Percentiles rank a stretch among this genome's conserved stretches.
Conservation (phyloP, 2,113 vertebrate genomes). For the Brachyhypopomus occidentalis region DNA sequence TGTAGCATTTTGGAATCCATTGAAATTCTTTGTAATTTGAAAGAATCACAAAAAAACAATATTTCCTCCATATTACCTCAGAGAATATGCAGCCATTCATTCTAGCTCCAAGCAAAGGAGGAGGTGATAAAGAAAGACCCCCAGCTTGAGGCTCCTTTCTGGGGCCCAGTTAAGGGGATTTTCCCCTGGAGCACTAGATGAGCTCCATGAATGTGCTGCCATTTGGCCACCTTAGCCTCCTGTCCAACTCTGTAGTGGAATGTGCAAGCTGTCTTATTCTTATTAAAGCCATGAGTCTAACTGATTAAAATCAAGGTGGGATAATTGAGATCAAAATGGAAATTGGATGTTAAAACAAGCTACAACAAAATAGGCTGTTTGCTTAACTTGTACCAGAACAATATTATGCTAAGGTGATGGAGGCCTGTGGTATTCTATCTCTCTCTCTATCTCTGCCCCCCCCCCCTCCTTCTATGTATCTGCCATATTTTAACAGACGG, state of each 20-base stretch:
- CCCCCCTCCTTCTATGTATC: neutral
- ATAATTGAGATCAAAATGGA: slow-evolving; percentile 28
- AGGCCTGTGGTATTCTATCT: neutral
- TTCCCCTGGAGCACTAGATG: neutral
- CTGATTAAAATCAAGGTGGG: slow-evolving; percentile 27
- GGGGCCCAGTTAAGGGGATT: slow-evolving; percentile 39
- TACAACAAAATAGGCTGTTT: slow-evolving; percentile 1
- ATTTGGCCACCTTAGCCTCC: slow-evolving; percentile 16
- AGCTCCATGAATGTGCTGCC: neutral
- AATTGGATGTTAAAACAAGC: slow-evolving; percentile 15
- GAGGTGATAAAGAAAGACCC: neutral
- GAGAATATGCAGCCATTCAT: neutral
- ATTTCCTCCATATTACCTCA: neutral
- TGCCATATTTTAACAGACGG: neutral
- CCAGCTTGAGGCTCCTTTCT: slow-evolving; percentile 6
- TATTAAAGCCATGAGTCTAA: slow-evolving; percentile 16
- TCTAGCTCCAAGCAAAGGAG: neutral
- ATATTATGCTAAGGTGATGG: neutral
- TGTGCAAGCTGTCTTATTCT: slow-evolving; percentile 10
- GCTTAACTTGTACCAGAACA: neutral
- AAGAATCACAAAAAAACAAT: slow-evolving; percentile 3
- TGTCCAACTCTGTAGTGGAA: slow-evolving; percentile 1
- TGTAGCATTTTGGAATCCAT: too few species aligned
- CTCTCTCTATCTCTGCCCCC: neutral
- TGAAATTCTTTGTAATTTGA: neutral